Percentiles rank a stretch among this genome's conserved stretches.
Evolutionary conservation across 2,888 invertebrate species (phyloP).

Genomic region (Glyphotaelius pellucidus): DNA sequence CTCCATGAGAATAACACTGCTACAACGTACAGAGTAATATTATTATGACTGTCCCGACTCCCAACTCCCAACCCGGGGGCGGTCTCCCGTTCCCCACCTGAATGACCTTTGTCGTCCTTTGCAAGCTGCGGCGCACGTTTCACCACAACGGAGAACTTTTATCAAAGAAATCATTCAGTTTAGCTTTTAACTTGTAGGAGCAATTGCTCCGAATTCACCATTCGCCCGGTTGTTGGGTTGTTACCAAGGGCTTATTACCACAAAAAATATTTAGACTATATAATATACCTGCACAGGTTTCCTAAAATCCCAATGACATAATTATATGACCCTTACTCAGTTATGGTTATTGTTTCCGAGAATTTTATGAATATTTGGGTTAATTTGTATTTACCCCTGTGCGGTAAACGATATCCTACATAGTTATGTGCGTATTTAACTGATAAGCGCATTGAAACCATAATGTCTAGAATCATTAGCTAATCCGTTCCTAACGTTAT

Average conservation of each 20-base stretch:
- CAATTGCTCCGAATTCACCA: neutral
- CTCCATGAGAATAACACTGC: neutral
- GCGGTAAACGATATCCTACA: neutral
- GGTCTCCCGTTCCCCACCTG: neutral
- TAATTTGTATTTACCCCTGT: neutral
- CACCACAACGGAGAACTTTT: neutral
- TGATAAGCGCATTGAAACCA: neutral
- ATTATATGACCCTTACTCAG: neutral
- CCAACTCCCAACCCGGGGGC: neutral
- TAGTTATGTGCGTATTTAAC: neutral
- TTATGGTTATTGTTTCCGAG: neutral
- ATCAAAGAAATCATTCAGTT: neutral
- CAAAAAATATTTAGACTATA: too few relatives aligned
- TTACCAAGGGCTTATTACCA: neutral
- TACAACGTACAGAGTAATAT: neutral
- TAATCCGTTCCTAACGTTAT: neutral
- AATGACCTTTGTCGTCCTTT: constrained; percentile 28
- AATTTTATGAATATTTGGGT: neutral
- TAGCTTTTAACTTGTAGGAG: neutral
- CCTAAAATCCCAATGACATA: neutral
- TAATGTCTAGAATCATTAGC: neutral
- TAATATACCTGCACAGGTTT: neutral
- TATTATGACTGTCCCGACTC: neutral
- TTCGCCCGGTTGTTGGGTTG: neutral
- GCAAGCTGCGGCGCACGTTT: neutral